Evolutionary conservation across 1,140 invertebrate species (phyloP).

Genomic region (Lutraria rhynchaena): DNA sequence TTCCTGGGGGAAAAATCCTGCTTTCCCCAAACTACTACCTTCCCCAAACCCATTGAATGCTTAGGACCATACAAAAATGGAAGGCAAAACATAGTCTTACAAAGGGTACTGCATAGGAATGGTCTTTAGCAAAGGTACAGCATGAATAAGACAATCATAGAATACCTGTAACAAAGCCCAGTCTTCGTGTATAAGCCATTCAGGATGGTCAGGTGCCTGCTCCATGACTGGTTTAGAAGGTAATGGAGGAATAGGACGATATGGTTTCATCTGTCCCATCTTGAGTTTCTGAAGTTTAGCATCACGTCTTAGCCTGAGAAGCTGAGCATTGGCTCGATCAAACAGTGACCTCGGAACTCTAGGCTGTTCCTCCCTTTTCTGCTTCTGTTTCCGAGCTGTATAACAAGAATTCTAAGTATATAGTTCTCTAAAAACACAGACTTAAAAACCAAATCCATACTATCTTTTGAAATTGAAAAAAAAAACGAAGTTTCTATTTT

Average conservation of each 20-base stretch:
- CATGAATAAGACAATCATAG: too few relatives aligned
- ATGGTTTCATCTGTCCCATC: slow-evolving; percentile 77
- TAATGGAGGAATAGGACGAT: slow-evolving; percentile 83
- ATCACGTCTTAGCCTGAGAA: slow-evolving; percentile 90
- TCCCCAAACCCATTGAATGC: too few relatives aligned
- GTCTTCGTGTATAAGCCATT: slow-evolving; percentile 96
- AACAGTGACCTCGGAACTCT: slow-evolving; percentile 93
- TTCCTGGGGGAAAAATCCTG: too few relatives aligned
- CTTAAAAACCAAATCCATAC: too few relatives aligned
- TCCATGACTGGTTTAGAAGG: slow-evolving; percentile 75
- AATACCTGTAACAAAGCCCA: slow-evolving; percentile 90
- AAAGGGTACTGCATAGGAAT: too few relatives aligned
- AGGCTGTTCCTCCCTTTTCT: slow-evolving; percentile 88
- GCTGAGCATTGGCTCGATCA: slow-evolving; percentile 90
- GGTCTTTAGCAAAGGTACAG: too few relatives aligned
- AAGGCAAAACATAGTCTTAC: too few relatives aligned
- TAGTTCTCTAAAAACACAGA: too few relatives aligned
- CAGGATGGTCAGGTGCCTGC: slow-evolving; percentile 84
- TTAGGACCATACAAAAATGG: too few relatives aligned
- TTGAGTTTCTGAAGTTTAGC: slow-evolving; percentile 89
- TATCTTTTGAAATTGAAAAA: too few relatives aligned
- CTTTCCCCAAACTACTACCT: too few relatives aligned
- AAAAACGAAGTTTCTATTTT: too few relatives aligned
- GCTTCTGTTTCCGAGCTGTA: slow-evolving; percentile 83
- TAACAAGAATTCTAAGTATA: background rate